A percentile compares a stretch with the other conserved stretches of the same genome.
Conservation (phyloP, 2,113 vertebrate genomes). For the Anhinga rufa region DNA sequence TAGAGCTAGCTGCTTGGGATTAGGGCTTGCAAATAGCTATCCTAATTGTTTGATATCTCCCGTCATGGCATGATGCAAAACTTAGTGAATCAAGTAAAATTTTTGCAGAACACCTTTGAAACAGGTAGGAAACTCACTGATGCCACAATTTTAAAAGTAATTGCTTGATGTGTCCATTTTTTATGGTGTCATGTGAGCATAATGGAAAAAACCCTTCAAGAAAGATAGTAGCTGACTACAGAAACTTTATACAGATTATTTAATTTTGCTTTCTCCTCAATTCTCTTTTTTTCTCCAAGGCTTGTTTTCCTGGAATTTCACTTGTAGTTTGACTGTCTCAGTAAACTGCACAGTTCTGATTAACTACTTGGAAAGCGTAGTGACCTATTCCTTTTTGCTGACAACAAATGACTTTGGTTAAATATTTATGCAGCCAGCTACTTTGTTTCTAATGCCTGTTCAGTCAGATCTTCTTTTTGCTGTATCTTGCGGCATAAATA, state of each 20-base stretch:
- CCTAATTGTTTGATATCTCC: neutral
- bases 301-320: neutral
- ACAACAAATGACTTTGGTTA: neutral
- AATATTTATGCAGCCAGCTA: neutral
- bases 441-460: neutral
- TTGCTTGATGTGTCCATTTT: neutral
- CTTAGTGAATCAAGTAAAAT: neutral
- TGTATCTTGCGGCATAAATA: neutral
- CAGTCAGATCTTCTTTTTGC: neutral
- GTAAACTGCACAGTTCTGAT: neutral
- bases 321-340: neutral
- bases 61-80: neutral
- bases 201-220: neutral
- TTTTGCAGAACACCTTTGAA: neutral
- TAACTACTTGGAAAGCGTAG: neutral
- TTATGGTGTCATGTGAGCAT: neutral
- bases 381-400: neutral
- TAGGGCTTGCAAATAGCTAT: neutral
- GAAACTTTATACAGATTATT: neutral
- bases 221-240: neutral
- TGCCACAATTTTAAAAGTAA: neutral
- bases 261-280: neutral
- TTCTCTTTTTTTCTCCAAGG: neutral
- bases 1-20: neutral
- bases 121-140: neutral